Base-by-base conservation (phyloP, 2,113 vertebrate genomes). In the Caretta caretta region DNA sequence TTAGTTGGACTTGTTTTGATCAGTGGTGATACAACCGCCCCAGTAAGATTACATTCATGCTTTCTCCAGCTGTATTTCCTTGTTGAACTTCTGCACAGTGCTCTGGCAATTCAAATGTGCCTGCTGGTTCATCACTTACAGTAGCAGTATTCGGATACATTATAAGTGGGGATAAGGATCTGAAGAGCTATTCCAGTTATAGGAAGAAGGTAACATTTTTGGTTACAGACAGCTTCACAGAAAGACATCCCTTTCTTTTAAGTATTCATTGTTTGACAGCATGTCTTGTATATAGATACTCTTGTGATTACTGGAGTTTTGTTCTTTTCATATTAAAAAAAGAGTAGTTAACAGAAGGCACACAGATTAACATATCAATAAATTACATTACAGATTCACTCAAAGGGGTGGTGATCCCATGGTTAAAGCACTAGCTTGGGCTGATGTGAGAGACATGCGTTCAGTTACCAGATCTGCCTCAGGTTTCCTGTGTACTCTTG, bases 21-120 rank as follows among this genome's bases (percentile, higher is more conserved):
- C 17, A 9, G 0, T 9, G 78, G 46, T 3, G 2, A 29, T 24
- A 5, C 0, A 42, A 38, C 65, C 65, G 22, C 4, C n/a, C 65
- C 65, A 38, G 9, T 72, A 72, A 72, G 65, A n/a, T n/a, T 72
- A 38, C 59, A 62, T 38, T 72, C n/a, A 72, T n/a, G 35, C 65
- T 69, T 69, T 69, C 65, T 69, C 65, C 65, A 38, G 78, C 7
- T 19, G 5, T 1, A 54, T 57, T 53, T 0, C 42, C 12, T 27
- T 78, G 12, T 29, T 78, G 75, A 78, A 78, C 3, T 25, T 38
- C 72, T 35, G 35, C 65, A 72, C 19, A 20, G n/a, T n/a, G 65
- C 17, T 38, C n/a, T 38, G 25, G 6, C 24, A 27, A 29, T 78
- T 78, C 25, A 48, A 48, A 42, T 48, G 75, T 46, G 25, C 25